Evolutionary conservation across 2,888 invertebrate genomes (phyloP), one percentile per base, ranked within the genome.

Genomic region (Spodoptera picta): DNA sequence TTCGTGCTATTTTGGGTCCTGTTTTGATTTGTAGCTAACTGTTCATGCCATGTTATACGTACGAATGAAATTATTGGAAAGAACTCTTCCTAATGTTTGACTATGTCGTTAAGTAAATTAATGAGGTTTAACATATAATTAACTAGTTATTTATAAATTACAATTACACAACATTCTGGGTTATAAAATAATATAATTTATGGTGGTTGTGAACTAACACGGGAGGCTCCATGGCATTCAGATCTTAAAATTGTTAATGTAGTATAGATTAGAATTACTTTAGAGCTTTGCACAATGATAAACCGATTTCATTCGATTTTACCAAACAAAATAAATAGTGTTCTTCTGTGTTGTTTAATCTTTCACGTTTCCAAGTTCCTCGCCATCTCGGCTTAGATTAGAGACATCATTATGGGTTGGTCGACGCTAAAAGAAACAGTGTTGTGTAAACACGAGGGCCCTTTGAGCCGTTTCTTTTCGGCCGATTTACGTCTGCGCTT

Each of bases 401-500:
- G 65, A 73, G 55, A 57, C 56, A 67, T 61, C 63, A 53, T 77
- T 62, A 77, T 68, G 64, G 69, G 69, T 59, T 43, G 63, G 59
- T 69, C 62, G 63, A 64, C 61, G 65, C 70, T 66, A 61, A 73
- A 77, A 76, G 69, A 71, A 76, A 75, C 66, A 59, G 69, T 64
- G 67, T 80, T 77, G 78, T 79, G 81, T 83, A 85, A 83, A 85
- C 83, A 84, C 65, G 60, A 79, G 78, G 66, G 75, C 82, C 81
- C 85, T 85, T 86, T 83, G 84, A 83, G 75, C 73, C 69, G 76
- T 85, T 87, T 85, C 82, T 86, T 88, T 83, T 83, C 77, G 69
- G 81, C 78, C 83, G 83, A 83, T 89, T 84, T 84, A 84, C 85
- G 81, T 79, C 79, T 81, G 81, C 79, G 82, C 81, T 82, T 86